These are phyloP conservation scores for Eupsittula cactorum DNA, from an alignment of 2,113 vertebrate species.

Conservation along the genomic window DNA sequence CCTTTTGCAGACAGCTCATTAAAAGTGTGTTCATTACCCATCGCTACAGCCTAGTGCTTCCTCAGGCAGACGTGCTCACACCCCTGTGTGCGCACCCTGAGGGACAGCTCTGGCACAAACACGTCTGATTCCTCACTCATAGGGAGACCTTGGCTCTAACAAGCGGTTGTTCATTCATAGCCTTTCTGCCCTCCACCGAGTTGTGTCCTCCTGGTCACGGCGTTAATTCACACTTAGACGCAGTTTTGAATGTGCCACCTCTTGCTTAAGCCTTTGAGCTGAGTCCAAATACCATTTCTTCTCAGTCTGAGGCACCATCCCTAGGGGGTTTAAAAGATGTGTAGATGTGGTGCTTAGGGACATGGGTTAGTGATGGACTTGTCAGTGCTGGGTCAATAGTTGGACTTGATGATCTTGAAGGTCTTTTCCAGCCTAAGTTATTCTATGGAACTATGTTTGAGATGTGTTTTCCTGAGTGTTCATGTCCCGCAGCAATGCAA, in stretches of 20 bases:
- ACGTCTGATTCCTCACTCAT: background rate
- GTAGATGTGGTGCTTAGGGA: background rate
- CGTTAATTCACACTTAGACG: background rate
- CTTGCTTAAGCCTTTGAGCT: background rate
- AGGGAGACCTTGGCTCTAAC: background rate
- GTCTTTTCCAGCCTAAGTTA: background rate
- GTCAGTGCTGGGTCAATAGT: background rate
- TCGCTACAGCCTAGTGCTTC: background rate
- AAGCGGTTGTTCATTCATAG: background rate
- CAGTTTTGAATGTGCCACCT: background rate
- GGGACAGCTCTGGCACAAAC: background rate
- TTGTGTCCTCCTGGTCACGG: background rate
- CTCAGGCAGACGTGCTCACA: background rate
- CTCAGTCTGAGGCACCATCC: background rate
- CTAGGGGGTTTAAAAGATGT: background rate
- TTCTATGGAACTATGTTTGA: background rate
- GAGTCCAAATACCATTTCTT: background rate
- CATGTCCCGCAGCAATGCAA: background rate
- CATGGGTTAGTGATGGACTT: background rate
- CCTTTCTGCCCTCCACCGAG: background rate
- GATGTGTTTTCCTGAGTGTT: background rate
- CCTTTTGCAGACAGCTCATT: constrained; percentile 49
- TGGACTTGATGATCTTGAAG: background rate
- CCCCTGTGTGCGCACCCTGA: background rate
- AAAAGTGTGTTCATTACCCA: background rate